A percentile compares a stretch with the other conserved stretches of the same genome.
Evolutionary conservation across 2,797 vertebrate species (phyloP).

Genomic region (Vireo griseus): DNA sequence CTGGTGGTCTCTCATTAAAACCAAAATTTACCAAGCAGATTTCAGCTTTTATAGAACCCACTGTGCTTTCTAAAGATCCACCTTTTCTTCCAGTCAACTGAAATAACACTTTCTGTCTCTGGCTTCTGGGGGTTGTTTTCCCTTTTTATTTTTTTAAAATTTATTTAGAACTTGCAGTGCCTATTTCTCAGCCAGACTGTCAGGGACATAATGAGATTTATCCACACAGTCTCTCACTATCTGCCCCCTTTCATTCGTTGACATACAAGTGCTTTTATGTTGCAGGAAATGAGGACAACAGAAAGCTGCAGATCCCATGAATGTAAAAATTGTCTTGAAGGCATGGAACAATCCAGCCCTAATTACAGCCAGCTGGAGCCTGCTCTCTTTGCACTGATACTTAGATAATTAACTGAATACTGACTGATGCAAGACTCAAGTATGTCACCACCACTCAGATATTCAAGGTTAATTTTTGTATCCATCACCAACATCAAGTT

Average conservation of each 20-base stretch:
- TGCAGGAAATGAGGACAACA: constrained; percentile 55
- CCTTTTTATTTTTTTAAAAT: neutral
- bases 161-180: neutral
- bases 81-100: neutral
- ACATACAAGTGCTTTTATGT: constrained; percentile 41
- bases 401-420: constrained; percentile 49
- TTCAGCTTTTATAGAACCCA: neutral
- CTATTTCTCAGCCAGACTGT: neutral
- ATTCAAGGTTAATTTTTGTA: constrained; percentile 19
- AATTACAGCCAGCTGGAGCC: constrained; percentile 62
- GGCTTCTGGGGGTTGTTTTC: neutral
- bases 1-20: neutral
- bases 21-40: neutral
- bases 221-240: neutral
- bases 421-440: neutral
- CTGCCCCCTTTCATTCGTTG: constrained; percentile 13
- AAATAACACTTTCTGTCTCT: neutral
- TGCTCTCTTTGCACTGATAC: constrained; percentile 27
- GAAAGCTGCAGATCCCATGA: constrained; percentile 49
- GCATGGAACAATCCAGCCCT: constrained; percentile 57
- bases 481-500: neutral
- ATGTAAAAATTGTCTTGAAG: constrained; percentile 54
- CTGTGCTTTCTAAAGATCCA: neutral
- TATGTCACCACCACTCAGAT: neutral
- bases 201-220: neutral